Base-by-base conservation (phyloP, 2,888 invertebrate genomes). In the Chesias legatella region DNA sequence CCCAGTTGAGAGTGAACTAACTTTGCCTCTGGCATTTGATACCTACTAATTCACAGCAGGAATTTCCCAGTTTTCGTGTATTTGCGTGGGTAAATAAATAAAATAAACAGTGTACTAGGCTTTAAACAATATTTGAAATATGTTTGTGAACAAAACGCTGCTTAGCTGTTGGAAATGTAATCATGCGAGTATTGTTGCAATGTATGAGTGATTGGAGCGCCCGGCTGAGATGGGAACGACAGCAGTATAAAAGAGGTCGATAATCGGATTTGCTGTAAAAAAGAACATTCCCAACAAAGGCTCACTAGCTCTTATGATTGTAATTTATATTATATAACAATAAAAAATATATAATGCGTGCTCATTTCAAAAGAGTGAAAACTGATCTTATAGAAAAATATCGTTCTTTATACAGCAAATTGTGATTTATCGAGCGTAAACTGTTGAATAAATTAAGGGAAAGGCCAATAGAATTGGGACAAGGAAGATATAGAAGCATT, bases 1-100 rank as follows among this genome's bases (percentile, higher is more conserved):
- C 55, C 24, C 47, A 42, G 52, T 56, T 54, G 60, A 63, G 60
- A 56, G 53, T 39, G 42, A 48, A 28, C 32, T 41, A 49, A 53
- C 48, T 57, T 53, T 48, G n/a, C 37, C 45, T 31, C 39, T 34
- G 35, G 33, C 31, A 41, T 34, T 52, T 51, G 35, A 43, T 47
- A 45, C 33, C 36, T 43, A 48, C 35, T 28, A 45, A 38, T 54
- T 53, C 22, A 47, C 46, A 50, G 48, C 29, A 35, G 40, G 36
- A 44, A 47, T 33, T 36, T 44, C 31, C 13, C 31, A 23, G 33
- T 36, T 44, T 27, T 22, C 28, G 20, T 31, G 32, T 31, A 47
- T 31, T 42, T 22, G 34, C 44, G 31, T 32, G 38, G 10, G 35
- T 40, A 28, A 32, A 37, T 44, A 38, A 13, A 17, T 30, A 20